These are phyloP conservation scores for Sphecodes monilicornis DNA, from an alignment of 2,888 invertebrate species.

Conservation along the genomic window DNA sequence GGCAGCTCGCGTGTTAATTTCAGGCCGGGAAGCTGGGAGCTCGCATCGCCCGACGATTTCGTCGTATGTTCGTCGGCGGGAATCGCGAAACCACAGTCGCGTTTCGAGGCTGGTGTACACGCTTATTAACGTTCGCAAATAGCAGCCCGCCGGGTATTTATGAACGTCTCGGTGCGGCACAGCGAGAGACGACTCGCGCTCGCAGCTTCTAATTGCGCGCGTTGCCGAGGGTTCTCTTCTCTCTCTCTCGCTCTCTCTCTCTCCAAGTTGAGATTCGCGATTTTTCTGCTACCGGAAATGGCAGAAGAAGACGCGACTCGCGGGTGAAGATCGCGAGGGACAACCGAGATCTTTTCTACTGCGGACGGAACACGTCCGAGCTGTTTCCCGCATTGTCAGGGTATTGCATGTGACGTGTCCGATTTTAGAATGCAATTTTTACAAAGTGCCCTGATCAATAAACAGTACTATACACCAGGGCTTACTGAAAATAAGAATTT, in stretches of 20 bases:
- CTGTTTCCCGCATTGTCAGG: too few relatives aligned
- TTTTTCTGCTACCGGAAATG: neutral
- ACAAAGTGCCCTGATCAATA: too few relatives aligned
- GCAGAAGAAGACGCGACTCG: neutral
- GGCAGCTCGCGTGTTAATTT: constrained; percentile 8
- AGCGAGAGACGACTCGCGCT: constrained; percentile 17
- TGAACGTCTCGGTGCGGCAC: constrained; percentile 43
- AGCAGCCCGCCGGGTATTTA: constrained; percentile 47
- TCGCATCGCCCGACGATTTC: neutral
- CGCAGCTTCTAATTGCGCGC: constrained; percentile 54
- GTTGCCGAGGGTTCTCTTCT: constrained; percentile 23
- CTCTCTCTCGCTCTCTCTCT: neutral
- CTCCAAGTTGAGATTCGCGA: neutral
- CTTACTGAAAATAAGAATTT: too few relatives aligned
- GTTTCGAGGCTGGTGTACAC: constrained; percentile 25
- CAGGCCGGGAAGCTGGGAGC: neutral
- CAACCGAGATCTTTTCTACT: neutral
- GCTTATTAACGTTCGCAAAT: constrained; percentile 61
- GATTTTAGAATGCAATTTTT: too few relatives aligned
- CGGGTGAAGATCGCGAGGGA: neutral
- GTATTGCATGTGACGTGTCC: too few relatives aligned
- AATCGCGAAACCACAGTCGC: constrained; percentile 2
- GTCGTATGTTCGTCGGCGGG: neutral
- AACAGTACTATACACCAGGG: too few relatives aligned
- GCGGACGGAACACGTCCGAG: neutral